Evolutionary conservation across 1,140 invertebrate genomes (phyloP).

Genomic region (Venturia canescens): DNA sequence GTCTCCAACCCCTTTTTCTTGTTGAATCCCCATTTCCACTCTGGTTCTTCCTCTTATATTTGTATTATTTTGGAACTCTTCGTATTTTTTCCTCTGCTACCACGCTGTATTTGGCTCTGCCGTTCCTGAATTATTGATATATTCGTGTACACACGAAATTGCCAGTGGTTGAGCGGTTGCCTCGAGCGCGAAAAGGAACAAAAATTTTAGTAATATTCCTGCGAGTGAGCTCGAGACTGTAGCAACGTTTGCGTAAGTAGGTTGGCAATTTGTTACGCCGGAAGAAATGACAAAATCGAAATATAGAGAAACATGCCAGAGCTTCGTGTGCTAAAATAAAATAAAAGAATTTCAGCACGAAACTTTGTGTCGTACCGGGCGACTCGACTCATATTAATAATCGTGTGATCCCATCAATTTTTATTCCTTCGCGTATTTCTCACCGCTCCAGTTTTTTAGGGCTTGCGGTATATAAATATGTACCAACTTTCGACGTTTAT

Average conservation of each 20-base stretch:
- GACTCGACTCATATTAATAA: too few relatives aligned
- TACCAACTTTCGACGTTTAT: too few relatives aligned
- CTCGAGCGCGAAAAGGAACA: too few relatives aligned
- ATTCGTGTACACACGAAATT: background rate
- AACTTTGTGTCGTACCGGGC: too few relatives aligned
- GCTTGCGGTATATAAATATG: too few relatives aligned
- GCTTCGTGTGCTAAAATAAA: slow-evolving; percentile 13
- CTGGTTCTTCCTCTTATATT: background rate
- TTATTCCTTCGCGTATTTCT: too few relatives aligned
- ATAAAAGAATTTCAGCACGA: slow-evolving; percentile 34
- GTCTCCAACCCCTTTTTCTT: background rate
- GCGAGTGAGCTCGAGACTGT: too few relatives aligned
- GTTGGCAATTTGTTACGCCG: slow-evolving; percentile 42
- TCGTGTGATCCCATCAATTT: too few relatives aligned
- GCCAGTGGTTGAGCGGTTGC: background rate
- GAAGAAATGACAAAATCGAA: background rate
- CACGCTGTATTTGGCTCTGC: background rate
- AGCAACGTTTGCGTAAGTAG: slow-evolving; percentile 20
- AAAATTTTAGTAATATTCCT: too few relatives aligned
- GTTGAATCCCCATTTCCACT: background rate
- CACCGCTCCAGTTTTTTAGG: too few relatives aligned
- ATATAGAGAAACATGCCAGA: background rate
- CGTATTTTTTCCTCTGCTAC: background rate
- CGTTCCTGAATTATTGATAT: background rate
- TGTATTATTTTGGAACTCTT: background rate